A percentile compares a stretch with the other conserved stretches of the same genome.
These are phyloP conservation scores for Thecocarcelia acutangulata DNA, from an alignment of 2,888 invertebrate species.

Conservation along the genomic window DNA sequence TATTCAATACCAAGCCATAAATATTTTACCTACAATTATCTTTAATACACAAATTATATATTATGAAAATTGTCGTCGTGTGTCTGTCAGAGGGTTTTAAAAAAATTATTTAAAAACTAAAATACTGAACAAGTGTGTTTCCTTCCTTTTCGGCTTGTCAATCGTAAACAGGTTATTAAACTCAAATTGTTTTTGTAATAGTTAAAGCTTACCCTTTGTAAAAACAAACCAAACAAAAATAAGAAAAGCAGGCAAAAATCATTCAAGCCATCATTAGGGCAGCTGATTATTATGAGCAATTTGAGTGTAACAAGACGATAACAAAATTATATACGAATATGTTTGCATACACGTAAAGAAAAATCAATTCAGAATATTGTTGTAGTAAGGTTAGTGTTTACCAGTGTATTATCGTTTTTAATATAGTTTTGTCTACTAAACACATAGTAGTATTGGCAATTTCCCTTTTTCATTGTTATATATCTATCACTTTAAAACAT, in stretches of 20 bases:
- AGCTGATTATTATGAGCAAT: slow-evolving; percentile 41
- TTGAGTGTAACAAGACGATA: slow-evolving; percentile 8
- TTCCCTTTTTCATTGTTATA: too few relatives aligned
- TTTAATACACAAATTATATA: neutral
- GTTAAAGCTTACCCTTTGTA: slow-evolving; percentile 70
- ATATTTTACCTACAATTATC: neutral
- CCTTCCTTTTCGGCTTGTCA: neutral
- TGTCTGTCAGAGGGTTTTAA: neutral
- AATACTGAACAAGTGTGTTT: slow-evolving; percentile 21
- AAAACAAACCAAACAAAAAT: slow-evolving; percentile 12
- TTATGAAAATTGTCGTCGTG: slow-evolving; percentile 1
- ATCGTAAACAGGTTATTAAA: slow-evolving; percentile 51
- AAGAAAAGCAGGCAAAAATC: slow-evolving; percentile 9
- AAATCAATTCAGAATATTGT: too few relatives aligned
- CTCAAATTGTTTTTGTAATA: slow-evolving; percentile 29
- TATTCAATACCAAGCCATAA: slow-evolving; percentile 15
- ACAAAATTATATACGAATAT: neutral
- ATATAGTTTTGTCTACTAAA: too few relatives aligned
- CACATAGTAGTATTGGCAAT: too few relatives aligned
- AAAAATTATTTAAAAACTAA: neutral
- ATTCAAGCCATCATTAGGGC: slow-evolving; percentile 3
- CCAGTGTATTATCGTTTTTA: too few relatives aligned
- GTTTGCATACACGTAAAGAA: neutral
- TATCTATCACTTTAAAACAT: too few relatives aligned
- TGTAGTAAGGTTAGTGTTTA: too few relatives aligned